phyloP scores from a whole-genome alignment of 2,888 invertebrate genomes.

The Metalampra italica region DNA sequence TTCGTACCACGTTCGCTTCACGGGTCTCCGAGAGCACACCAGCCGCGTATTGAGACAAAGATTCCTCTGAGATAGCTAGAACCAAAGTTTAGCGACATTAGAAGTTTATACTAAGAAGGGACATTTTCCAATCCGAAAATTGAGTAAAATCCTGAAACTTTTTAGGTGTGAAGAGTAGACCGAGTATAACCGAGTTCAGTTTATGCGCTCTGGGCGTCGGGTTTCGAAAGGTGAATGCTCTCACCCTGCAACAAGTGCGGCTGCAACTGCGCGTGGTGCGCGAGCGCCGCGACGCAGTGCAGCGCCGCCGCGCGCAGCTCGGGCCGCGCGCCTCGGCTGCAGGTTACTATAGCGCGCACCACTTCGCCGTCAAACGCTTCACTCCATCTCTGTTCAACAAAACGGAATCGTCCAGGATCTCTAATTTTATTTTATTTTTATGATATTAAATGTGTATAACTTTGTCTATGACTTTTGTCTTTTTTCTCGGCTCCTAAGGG shows the following conservation, averaged over 20 bases:
- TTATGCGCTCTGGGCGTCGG: no score
- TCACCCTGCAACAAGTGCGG: constrained; percentile 59
- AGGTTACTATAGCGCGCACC: constrained; percentile 32
- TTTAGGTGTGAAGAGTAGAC: no score
- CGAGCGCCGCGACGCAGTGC: constrained; percentile 45
- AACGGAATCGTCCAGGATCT: neutral
- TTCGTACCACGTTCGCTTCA: constrained; percentile 59
- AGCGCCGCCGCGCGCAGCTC: constrained; percentile 54
- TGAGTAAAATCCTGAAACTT: no score
- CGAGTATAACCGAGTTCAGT: no score
- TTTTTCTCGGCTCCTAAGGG: no score
- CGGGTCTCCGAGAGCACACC: constrained; percentile 36
- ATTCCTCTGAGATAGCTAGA: constrained; percentile 46
- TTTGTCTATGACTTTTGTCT: no score
- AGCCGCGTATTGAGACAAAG: constrained; percentile 47
- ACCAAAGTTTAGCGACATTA: no score
- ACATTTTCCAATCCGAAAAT: no score
- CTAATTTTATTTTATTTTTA: no score
- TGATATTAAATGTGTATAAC: no score
- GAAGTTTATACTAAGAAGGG: no score
- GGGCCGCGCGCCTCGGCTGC: constrained; percentile 31
- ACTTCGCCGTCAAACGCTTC: constrained; percentile 47
- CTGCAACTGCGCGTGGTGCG: constrained; percentile 47
- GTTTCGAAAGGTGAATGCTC: no score
- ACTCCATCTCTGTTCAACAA: constrained; percentile 51